phyloP scores from a whole-genome alignment of 2,797 vertebrate species.

The Coregonus sp. region DNA sequence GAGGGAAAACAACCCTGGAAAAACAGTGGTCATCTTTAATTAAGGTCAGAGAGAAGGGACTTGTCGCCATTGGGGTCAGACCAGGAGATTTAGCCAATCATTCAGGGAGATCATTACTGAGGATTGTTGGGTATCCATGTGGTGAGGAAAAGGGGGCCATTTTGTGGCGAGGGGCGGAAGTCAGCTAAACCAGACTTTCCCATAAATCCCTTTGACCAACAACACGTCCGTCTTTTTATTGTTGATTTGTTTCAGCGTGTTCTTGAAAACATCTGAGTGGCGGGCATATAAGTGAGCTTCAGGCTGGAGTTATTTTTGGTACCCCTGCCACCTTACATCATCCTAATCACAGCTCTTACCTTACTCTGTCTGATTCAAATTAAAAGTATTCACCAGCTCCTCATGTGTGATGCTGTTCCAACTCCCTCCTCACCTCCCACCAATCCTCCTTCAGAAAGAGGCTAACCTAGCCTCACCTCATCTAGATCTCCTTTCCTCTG shows the following conservation, averaged over 20 bases:
- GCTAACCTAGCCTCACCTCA: constrained; percentile 60
- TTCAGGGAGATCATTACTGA: constrained; percentile 25
- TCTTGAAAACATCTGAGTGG: constrained; percentile 27
- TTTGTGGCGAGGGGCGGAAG: constrained; percentile 39
- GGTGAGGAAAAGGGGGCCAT: constrained; percentile 22
- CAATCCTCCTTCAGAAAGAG: neutral
- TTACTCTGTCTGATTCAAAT: constrained; percentile 16
- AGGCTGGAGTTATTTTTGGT: constrained; percentile 29
- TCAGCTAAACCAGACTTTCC: constrained; percentile 25
- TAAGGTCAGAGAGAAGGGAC: constrained; percentile 17
- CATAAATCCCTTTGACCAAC: constrained; percentile 38
- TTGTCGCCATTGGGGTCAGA: constrained; percentile 16
- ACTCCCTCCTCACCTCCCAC: neutral
- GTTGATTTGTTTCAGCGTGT: constrained; percentile 20
- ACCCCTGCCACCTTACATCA: constrained; percentile 29
- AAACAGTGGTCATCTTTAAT: constrained; percentile 17
- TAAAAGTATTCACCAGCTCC: neutral
- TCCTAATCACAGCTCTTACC: constrained; percentile 12
- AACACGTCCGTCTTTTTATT: constrained; percentile 17
- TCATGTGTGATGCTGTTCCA: neutral
- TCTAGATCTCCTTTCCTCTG: constrained; percentile 24
- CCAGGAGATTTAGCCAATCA: constrained; percentile 32
- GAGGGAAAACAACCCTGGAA: constrained; percentile 6
- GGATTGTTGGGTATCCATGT: constrained; percentile 18
- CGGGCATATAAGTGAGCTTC: neutral